A percentile compares a stretch with the other conserved stretches of the same genome.
These are phyloP conservation scores for Lithophane leautieri DNA, from an alignment of 2,888 invertebrate genomes.

Conservation along the genomic window DNA sequence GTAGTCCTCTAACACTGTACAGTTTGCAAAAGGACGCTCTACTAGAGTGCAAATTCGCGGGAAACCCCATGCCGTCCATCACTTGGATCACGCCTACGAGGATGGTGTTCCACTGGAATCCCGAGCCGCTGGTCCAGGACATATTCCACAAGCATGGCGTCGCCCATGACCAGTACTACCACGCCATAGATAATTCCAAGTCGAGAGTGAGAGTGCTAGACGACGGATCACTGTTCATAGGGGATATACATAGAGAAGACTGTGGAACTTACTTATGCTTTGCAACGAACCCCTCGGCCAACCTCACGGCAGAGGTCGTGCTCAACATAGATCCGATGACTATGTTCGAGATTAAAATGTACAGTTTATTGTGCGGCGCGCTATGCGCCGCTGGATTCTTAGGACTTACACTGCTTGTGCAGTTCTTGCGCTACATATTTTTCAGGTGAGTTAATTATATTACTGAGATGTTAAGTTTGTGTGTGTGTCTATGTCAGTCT, in stretches of 20 bases:
- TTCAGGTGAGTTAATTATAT: constrained; percentile 91
- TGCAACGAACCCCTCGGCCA: constrained; percentile 95
- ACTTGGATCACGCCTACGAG: constrained; percentile 96
- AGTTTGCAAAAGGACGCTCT: constrained; percentile 92
- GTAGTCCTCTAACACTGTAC: constrained; percentile 92
- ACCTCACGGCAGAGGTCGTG: constrained; percentile 93
- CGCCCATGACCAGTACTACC: constrained; percentile 90
- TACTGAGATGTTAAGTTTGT: constrained; percentile 20
- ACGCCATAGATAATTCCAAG: constrained; percentile 84
- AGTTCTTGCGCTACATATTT: constrained; percentile 93
- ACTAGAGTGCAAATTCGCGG: constrained; percentile 94
- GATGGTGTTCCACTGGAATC: constrained; percentile 94
- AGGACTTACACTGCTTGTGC: constrained; percentile 94
- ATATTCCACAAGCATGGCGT: constrained; percentile 92
- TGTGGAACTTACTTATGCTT: constrained; percentile 96
- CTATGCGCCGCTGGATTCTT: constrained; percentile 95
- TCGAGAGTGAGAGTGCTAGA: constrained; percentile 92
- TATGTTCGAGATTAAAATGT: constrained; percentile 95
- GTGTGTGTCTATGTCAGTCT: constrained; percentile 21
- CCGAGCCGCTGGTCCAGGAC: constrained; percentile 92
- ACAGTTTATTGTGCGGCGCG: constrained; percentile 95
- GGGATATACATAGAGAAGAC: constrained; percentile 93
- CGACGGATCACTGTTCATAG: constrained; percentile 95
- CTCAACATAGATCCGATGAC: constrained; percentile 96
- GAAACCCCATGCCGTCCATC: constrained; percentile 94